Percentiles rank a stretch among this genome's conserved stretches.
These are phyloP conservation scores for Tapirus terrestris DNA, from an alignment of 2,113 vertebrate genomes.

Conservation along the genomic window DNA sequence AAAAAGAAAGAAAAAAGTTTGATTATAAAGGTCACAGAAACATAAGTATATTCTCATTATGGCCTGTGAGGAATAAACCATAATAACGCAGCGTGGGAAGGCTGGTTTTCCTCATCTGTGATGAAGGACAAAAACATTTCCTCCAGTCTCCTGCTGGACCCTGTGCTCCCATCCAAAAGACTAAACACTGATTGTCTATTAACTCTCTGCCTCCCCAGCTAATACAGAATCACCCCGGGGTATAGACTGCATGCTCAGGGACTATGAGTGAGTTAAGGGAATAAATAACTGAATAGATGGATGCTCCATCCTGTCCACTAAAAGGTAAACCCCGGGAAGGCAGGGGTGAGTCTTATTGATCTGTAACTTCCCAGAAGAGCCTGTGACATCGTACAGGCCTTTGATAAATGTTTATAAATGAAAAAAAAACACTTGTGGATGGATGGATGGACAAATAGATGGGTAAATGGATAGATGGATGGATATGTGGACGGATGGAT, in stretches of 20 bases:
- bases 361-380: not conserved
- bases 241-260: not conserved
- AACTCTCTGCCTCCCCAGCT: not conserved
- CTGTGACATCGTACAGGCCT: not conserved
- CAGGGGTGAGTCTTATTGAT: not conserved
- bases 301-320: not conserved
- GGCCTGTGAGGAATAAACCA: not conserved
- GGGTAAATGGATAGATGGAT: not conserved
- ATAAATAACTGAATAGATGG: not conserved
- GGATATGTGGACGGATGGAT: not conserved
- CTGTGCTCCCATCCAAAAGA: not conserved
- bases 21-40: not conserved
- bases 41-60: not conserved
- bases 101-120: not conserved
- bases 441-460: not conserved
- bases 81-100: rapidly evolving
- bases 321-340: not conserved
- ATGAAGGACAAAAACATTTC: rapidly evolving
- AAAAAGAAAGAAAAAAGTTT: no score
- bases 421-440: not conserved
- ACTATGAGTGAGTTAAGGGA: not conserved
- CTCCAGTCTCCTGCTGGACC: not conserved
- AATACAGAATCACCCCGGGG: rapidly evolving
- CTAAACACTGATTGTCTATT: not conserved
- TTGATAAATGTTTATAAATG: not conserved